phyloP scores from a whole-genome alignment of 2,113 vertebrate genomes.

The Oriolus oriolus region DNA sequence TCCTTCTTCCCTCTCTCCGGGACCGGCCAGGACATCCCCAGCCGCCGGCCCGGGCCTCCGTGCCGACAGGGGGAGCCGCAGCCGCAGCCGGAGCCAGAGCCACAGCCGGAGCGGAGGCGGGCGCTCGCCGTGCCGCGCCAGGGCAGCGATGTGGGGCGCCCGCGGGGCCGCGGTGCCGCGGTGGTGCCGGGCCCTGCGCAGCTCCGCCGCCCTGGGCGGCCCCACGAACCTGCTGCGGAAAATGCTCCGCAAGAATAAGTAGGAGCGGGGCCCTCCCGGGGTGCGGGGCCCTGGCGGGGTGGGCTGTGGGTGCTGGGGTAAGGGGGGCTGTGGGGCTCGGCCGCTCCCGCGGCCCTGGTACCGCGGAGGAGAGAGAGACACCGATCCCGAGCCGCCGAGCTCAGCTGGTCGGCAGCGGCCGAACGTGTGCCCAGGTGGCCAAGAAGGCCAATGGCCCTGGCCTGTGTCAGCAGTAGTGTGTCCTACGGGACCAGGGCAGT shows the following conservation, averaged over 20 bases:
- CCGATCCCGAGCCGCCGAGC: background rate
- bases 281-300: background rate
- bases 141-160: background rate
- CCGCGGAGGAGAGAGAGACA: no score
- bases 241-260: conserved; percentile 71
- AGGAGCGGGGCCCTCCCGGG: background rate
- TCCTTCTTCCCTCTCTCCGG: background rate
- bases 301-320: background rate
- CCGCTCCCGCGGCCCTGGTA: fast-evolving
- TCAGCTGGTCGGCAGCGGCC: background rate
- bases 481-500: no score
- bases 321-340: background rate
- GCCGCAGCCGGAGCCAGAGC: background rate
- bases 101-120: background rate
- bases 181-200: background rate
- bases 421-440: background rate
- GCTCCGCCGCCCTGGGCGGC: background rate
- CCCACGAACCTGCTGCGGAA: conserved; percentile 63
- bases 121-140: fast-evolving
- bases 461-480: background rate
- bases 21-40: fast-evolving
- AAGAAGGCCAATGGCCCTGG: background rate
- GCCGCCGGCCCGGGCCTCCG: background rate
- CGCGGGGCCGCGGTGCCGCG: background rate
- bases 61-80: background rate